These are phyloP conservation scores for Darevskia nairensis DNA, from an alignment of 2,797 vertebrate species.

Conservation along the genomic window DNA sequence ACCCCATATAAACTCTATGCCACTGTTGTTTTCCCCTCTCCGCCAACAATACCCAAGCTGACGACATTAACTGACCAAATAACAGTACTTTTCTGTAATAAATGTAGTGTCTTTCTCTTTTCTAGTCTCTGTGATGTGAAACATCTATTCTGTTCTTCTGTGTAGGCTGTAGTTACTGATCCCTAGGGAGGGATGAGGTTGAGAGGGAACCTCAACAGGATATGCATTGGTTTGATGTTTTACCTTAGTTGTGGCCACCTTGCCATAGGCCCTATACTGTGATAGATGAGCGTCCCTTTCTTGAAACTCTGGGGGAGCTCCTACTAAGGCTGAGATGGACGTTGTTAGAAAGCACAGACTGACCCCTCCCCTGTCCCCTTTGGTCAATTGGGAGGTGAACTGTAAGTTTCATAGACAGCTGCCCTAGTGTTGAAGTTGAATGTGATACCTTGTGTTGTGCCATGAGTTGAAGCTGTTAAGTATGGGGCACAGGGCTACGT, in stretches of 20 bases:
- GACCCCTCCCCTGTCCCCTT: neutral
- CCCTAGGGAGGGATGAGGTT: constrained; percentile 5
- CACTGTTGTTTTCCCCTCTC: constrained; percentile 39
- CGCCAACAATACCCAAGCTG: neutral
- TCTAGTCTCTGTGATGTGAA: neutral
- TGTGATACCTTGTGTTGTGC: neutral
- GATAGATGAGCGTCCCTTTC: neutral
- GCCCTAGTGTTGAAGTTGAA: neutral
- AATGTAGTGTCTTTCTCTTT: neutral
- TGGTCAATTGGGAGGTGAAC: neutral
- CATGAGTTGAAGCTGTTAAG: neutral
- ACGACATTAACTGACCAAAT: constrained; percentile 71
- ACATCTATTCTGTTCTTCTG: constrained; percentile 21
- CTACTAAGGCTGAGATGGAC: neutral
- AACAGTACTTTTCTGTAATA: constrained; percentile 42
- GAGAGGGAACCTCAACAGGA: rapidly evolving
- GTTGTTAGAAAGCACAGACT: neutral
- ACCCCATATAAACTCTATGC: constrained; percentile 61
- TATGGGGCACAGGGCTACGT: neutral
- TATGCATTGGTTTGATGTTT: constrained; percentile 14
- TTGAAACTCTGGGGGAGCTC: neutral
- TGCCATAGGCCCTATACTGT: neutral
- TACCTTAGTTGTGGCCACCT: neutral
- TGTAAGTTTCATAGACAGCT: neutral
- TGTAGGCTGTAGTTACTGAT: neutral